phyloP scores from a whole-genome alignment of 2,888 invertebrate genomes.

The Lottia gigantea region DNA sequence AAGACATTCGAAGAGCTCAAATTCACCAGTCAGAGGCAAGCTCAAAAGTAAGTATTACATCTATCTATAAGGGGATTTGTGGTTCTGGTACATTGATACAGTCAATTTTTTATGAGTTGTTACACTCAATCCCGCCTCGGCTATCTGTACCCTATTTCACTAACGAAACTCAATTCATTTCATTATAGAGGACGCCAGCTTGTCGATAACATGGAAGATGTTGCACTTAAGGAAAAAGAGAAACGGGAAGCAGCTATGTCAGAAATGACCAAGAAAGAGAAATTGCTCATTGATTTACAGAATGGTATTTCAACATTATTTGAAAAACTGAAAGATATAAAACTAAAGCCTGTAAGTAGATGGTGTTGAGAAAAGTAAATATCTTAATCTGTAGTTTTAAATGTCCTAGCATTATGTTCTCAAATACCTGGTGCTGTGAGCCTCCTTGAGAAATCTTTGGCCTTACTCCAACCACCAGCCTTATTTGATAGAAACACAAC shows the following conservation, averaged over 20 bases:
- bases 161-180: too few species aligned
- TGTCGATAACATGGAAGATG: conserved; percentile 46
- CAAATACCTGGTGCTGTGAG: background rate
- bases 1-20: conserved; percentile 43
- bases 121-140: too few species aligned
- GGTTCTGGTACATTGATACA: too few species aligned
- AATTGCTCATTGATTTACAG: conserved; percentile 43
- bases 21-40: conserved; percentile 48
- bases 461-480: too few species aligned
- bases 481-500: too few species aligned
- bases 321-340: conserved; percentile 53
- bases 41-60: conserved; percentile 35
- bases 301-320: conserved; percentile 48
- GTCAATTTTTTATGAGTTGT: too few species aligned
- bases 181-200: conserved; percentile 42
- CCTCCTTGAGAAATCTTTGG: too few species aligned
- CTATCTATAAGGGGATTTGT: too few species aligned
- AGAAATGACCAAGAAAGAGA: conserved; percentile 36
- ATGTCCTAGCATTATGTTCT: too few species aligned
- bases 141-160: too few species aligned
- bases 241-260: conserved; percentile 24
- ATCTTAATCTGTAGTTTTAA: too few species aligned
- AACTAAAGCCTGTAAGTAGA: conserved; percentile 46
- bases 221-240: conserved; percentile 33
- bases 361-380: too few species aligned